Conservation (phyloP, 2,797 vertebrate species). For the Thunnus albacares region DNA sequence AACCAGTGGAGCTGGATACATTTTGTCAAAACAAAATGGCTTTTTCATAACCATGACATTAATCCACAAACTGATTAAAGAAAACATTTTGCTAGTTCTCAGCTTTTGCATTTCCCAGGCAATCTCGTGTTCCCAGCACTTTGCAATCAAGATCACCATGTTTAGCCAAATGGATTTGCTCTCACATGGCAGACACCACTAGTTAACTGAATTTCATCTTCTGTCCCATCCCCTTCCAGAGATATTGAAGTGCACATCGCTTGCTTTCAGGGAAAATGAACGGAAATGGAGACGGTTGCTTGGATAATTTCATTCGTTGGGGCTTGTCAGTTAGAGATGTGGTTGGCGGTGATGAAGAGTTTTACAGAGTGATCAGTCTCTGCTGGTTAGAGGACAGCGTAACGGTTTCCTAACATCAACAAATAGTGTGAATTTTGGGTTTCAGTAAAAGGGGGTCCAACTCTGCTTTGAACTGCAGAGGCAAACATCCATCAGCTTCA, state of each 20-base stretch:
- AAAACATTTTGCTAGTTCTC: not conserved
- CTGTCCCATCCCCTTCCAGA: not conserved
- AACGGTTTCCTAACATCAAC: not conserved
- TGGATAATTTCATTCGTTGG: not conserved
- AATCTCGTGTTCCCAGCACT: not conserved
- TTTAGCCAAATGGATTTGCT: not conserved
- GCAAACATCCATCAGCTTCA: not conserved
- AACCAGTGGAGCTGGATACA: too few species aligned
- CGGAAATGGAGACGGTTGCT: not conserved
- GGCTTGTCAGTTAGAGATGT: not conserved
- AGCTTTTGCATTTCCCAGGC: not conserved
- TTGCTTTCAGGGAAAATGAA: not conserved
- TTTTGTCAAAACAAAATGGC: too few species aligned
- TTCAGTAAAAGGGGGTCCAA: not conserved
- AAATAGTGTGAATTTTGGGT: not conserved
- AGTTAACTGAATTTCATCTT: not conserved
- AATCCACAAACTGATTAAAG: not conserved
- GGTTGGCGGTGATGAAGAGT: not conserved
- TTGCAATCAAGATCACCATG: not conserved
- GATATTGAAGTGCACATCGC: not conserved
- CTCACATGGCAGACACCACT: not conserved
- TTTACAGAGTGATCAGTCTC: not conserved
- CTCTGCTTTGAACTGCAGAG: not conserved
- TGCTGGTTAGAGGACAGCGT: conserved; percentile 1
- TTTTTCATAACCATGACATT: not conserved